Percentiles rank a stretch among this genome's conserved stretches.
phyloP scores from a whole-genome alignment of 2,113 vertebrate species.

The Rhadina sibilatrix region DNA sequence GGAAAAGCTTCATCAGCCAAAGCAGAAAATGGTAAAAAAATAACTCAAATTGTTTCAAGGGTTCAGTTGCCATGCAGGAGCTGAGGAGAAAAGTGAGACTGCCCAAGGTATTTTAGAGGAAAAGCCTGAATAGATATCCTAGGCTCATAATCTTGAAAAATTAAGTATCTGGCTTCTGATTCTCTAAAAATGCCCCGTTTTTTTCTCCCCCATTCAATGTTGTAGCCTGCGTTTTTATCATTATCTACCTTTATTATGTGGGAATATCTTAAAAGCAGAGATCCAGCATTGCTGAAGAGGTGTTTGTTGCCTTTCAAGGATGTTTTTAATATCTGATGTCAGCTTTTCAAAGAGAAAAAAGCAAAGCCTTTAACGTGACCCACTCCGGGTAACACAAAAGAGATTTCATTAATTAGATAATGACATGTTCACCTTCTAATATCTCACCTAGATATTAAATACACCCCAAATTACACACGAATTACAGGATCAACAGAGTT shows the following conservation, averaged over 20 bases:
- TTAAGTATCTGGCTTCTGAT: neutral
- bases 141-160: neutral
- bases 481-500: neutral
- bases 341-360: neutral
- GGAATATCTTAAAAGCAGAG: neutral
- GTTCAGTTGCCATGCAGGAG: neutral
- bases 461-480: accelerated
- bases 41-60: neutral
- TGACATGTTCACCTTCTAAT: neutral
- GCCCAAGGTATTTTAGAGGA: neutral
- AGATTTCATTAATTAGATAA: too few relatives aligned
- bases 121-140: neutral
- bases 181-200: neutral
- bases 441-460: neutral
- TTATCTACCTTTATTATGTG: neutral
- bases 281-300: neutral
- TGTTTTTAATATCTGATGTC: neutral
- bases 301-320: neutral
- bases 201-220: neutral
- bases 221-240: neutral
- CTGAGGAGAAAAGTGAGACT: neutral
- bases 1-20: neutral
- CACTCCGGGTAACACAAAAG: too few relatives aligned
- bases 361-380: accelerated
- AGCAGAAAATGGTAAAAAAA: neutral